A percentile compares a stretch with the other conserved stretches of the same genome.
phyloP scores from a whole-genome alignment of 2,113 vertebrate genomes.

The Synchiropus splendidus region DNA sequence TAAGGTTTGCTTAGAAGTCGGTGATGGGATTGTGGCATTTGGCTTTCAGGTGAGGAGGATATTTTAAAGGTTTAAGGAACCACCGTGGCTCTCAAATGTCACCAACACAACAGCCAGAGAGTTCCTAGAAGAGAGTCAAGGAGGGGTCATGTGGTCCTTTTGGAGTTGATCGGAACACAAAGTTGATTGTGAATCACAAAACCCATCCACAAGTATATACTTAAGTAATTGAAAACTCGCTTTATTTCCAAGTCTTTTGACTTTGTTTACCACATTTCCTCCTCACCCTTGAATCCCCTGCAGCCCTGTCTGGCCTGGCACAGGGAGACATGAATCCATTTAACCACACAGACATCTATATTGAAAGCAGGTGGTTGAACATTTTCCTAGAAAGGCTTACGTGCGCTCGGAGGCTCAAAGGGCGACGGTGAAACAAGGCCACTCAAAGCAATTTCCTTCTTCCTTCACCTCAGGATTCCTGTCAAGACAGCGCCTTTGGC shows the following conservation, averaged over 20 bases:
- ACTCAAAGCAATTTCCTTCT: slow-evolving; percentile 20
- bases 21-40: too few relatives aligned
- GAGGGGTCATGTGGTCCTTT: slow-evolving; percentile 3
- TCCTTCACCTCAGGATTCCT: slow-evolving; percentile 20
- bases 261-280: slow-evolving; percentile 21
- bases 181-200: too few relatives aligned
- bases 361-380: slow-evolving; percentile 32
- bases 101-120: too few relatives aligned
- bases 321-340: too few relatives aligned
- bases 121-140: too few relatives aligned
- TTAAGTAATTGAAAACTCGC: too few relatives aligned
- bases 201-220: too few relatives aligned
- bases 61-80: too few relatives aligned
- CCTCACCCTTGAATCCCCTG: slow-evolving; percentile 9
- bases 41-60: too few relatives aligned
- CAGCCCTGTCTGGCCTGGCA: slow-evolving; percentile 8
- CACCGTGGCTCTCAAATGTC: too few relatives aligned
- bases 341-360: slow-evolving; percentile 20
- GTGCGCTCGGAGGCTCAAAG: slow-evolving; percentile 26
- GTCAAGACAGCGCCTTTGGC: slow-evolving; percentile 18
- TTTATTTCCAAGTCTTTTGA: neutral
- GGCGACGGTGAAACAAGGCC: slow-evolving; percentile 37
- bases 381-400: slow-evolving; percentile 25
- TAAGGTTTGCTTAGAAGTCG: too few relatives aligned
- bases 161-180: slow-evolving; percentile 17